Evolutionary conservation across 2,797 vertebrate species (phyloP).

Genomic region (Notolepis coatsorum): DNA sequence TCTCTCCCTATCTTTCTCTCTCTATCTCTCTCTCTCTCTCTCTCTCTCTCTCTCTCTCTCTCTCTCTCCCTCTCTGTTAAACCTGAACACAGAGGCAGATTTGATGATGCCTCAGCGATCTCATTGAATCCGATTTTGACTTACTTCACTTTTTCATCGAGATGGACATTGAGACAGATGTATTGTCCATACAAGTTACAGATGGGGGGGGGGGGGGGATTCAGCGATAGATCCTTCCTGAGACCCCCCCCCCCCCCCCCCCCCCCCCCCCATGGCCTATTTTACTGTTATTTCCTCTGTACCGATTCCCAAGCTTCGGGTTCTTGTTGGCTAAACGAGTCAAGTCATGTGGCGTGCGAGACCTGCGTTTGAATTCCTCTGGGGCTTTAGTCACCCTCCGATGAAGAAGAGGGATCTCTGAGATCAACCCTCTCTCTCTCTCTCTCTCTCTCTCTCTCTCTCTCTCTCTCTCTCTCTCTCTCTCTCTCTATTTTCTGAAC

Average conservation of each 20-base stretch:
- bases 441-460: constrained; percentile 55
- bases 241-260: too few relatives aligned
- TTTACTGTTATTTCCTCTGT: constrained; percentile 31
- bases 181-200: too few relatives aligned
- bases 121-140: too few relatives aligned
- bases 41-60: background rate
- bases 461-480: constrained; percentile 57
- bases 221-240: constrained; percentile 10
- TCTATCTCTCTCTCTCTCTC: background rate
- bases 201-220: too few relatives aligned
- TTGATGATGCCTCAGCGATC: too few relatives aligned
- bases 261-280: too few relatives aligned
- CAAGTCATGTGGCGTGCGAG: constrained; percentile 57
- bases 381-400: constrained; percentile 70
- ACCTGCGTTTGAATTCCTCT: constrained; percentile 66
- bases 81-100: too few relatives aligned
- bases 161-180: too few relatives aligned
- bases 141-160: too few relatives aligned
- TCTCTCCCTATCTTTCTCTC: constrained; percentile 6
- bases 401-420: constrained; percentile 62
- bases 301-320: constrained; percentile 49
- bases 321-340: constrained; percentile 44
- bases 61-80: background rate
- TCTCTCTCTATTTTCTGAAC: constrained; percentile 60
- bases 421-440: constrained; percentile 47